Percentiles rank a stretch among this genome's conserved stretches.
phyloP scores from a whole-genome alignment of 2,888 invertebrate species.

The Amphipyra berbera region DNA sequence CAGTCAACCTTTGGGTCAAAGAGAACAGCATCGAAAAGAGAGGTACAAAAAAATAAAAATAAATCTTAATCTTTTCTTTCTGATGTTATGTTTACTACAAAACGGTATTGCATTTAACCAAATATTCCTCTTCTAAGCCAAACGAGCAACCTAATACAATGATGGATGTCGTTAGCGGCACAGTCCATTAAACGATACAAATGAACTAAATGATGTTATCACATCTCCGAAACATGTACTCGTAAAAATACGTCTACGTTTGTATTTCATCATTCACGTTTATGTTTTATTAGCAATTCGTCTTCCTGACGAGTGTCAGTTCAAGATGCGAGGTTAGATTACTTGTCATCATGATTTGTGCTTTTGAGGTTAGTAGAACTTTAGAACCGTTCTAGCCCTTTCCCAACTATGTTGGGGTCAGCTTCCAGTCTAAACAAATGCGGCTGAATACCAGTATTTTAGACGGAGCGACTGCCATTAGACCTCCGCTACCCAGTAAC shows the following conservation, averaged over 20 bases:
- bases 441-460: too few species aligned
- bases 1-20: too few species aligned
- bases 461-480: too few species aligned
- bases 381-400: too few species aligned
- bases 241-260: constrained; percentile 48
- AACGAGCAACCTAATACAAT: constrained; percentile 15
- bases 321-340: constrained; percentile 1
- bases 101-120: not conserved
- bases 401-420: too few species aligned
- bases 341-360: constrained; percentile 23
- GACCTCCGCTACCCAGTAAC: too few species aligned
- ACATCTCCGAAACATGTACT: constrained; percentile 44
- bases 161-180: constrained; percentile 27
- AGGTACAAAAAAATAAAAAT: too few species aligned
- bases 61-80: too few species aligned
- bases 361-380: not conserved
- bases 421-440: too few species aligned
- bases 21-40: too few species aligned
- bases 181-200: constrained; percentile 43
- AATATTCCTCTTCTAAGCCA: not conserved
- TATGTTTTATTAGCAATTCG: constrained; percentile 23
- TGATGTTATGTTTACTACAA: too few species aligned
- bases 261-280: constrained; percentile 36
- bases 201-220: constrained; percentile 50
- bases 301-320: constrained; percentile 7